phyloP scores from a whole-genome alignment of 2,888 invertebrate genomes.

The Synanthedon andrenaeformis region DNA sequence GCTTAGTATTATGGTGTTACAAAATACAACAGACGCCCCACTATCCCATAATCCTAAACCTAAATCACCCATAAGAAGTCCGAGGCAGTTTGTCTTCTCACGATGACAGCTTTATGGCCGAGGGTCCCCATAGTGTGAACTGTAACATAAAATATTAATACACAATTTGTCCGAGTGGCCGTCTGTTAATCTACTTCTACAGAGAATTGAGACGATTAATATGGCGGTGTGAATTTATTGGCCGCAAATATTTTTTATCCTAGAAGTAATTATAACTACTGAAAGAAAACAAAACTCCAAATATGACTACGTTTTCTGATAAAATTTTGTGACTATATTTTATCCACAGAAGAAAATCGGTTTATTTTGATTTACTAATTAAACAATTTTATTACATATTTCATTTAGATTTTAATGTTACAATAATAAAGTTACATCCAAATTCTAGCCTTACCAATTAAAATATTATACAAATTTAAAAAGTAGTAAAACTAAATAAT shows the following conservation, averaged over 20 bases:
- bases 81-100: slow-evolving; percentile 46
- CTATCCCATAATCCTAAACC: slow-evolving; percentile 35
- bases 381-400: too few species aligned
- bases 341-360: too few species aligned
- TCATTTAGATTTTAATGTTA: too few species aligned
- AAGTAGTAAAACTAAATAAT: too few species aligned
- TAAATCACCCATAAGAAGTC: slow-evolving; percentile 64
- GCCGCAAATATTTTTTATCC: neutral
- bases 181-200: slow-evolving; percentile 64
- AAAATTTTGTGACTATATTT: too few species aligned
- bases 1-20: neutral
- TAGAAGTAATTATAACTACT: too few species aligned
- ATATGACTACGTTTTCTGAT: too few species aligned
- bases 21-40: slow-evolving; percentile 7
- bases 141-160: slow-evolving; percentile 66
- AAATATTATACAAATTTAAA: too few species aligned
- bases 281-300: too few species aligned
- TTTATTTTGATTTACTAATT: too few species aligned
- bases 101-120: slow-evolving; percentile 63
- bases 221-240: slow-evolving; percentile 10
- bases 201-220: slow-evolving; percentile 53
- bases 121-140: slow-evolving; percentile 41
- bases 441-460: too few species aligned
- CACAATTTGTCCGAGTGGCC: slow-evolving; percentile 68
- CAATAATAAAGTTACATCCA: too few species aligned